Base-by-base conservation (phyloP, 2,888 invertebrate species). In the Xanthorhoe designata region DNA sequence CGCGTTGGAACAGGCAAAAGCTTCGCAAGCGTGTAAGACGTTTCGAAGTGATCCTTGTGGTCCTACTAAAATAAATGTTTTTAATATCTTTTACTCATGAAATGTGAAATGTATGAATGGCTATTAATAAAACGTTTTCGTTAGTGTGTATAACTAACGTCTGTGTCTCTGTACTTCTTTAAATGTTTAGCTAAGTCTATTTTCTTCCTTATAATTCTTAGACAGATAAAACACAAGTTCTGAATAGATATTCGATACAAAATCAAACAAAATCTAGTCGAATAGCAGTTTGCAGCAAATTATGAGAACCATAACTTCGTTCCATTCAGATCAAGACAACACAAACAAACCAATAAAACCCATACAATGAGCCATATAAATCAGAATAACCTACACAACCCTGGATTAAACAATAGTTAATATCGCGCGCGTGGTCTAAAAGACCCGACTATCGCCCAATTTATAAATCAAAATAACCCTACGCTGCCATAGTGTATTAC, bases 381-480 rank as follows among this genome's bases (percentile, higher is more conserved):
- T 59, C 59, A 59, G 1, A 38, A 59, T 24, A 59, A 59, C 51
- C 15, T 17, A 38, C 38, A 38, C 8, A 15, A 0, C 24, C 59
- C 19, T n/a, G 19, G 51, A 19, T 42, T 42, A 42, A 51, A 38
- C 24, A 51, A 51, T 15, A 51, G 42, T 42, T 24, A 15, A 24
- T 38, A 10, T 18, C 15, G 47, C 35, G 18, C 59, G 32, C 58
- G 52, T 10, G 54, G 60, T 60, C 60, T 19, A 5, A 55, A 6
- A 60, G 55, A 45, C 42, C 63, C 59, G 53, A 53, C 64, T 60
- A 60, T 54, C 47, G 54, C 49, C 54, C 47, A 61, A 54, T 61
- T 61, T 61, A 68, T 66, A 64, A 66, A 70, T 74, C 75, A 74
- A 69, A 38, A 19, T 15, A 72, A 62, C 74, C 73, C 72, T 66